Evolutionary conservation across 2,113 vertebrate species (phyloP).

Genomic region (Gracilinanus agilis): DNA sequence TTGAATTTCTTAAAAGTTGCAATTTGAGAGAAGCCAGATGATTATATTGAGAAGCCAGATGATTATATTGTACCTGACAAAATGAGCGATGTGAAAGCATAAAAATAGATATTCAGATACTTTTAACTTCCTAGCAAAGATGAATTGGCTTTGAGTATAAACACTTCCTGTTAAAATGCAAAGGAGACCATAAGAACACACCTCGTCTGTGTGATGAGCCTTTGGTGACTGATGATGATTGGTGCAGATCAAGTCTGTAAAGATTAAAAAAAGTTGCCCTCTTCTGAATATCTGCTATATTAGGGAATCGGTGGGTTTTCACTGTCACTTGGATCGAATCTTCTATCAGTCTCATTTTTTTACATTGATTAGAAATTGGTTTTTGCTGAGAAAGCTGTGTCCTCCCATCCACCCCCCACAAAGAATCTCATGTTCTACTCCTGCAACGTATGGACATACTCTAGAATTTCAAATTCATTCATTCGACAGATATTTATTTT

Average conservation of each 20-base stretch:
- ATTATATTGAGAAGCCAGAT: neutral
- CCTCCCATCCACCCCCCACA: too few relatives aligned
- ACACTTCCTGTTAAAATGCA: neutral
- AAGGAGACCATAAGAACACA: neutral
- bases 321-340: neutral
- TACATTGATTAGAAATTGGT: neutral
- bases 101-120: neutral
- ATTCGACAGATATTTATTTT: conserved; percentile 47
- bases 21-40: neutral
- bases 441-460: too few relatives aligned
- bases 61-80: neutral
- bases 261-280: neutral
- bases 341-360: neutral
- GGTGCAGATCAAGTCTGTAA: neutral
- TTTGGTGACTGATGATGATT: neutral
- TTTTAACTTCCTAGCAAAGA: neutral
- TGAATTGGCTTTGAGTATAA: neutral
- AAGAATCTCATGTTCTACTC: too few relatives aligned
- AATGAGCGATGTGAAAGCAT: neutral
- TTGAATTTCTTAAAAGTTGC: neutral
- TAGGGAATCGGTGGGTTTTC: neutral
- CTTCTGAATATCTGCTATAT: neutral
- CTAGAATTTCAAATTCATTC: neutral
- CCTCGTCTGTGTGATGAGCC: neutral
- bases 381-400: neutral